These are phyloP conservation scores for Volucella inanis DNA, from an alignment of 2,888 invertebrate genomes.

Conservation along the genomic window DNA sequence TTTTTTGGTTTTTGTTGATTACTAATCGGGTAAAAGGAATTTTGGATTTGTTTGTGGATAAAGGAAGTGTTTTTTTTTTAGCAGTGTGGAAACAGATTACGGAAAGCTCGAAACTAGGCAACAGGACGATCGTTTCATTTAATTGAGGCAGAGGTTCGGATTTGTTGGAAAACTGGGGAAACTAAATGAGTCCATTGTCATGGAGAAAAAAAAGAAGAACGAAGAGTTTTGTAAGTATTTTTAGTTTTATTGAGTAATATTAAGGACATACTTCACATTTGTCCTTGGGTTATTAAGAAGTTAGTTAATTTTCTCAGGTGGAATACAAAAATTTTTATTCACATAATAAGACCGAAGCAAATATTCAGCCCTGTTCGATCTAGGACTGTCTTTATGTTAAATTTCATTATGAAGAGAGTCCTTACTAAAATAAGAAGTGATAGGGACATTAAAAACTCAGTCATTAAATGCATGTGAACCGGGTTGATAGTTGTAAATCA, in stretches of 20 bases:
- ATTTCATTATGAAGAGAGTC: no score
- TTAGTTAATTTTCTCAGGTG: no score
- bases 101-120: not conserved
- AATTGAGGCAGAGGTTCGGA: constrained; percentile 19
- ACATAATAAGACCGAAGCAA: no score
- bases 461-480: no score
- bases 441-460: no score
- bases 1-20: not conserved
- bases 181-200: constrained; percentile 42
- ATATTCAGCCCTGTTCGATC: no score
- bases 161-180: not conserved
- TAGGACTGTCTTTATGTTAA: no score
- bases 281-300: not conserved
- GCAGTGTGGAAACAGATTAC: not conserved
- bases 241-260: not conserved
- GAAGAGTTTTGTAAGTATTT: constrained; percentile 69
- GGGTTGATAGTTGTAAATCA: no score
- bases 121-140: constrained; percentile 20
- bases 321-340: no score
- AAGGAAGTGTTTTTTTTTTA: not conserved
- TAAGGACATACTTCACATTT: not conserved
- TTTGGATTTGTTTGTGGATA: not conserved
- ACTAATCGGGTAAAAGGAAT: constrained; percentile 31
- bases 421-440: no score
- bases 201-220: constrained; percentile 61